Evolutionary conservation across 2,888 invertebrate species (phyloP), one percentile per base, ranked within the genome.

Genomic region (Callimorpha dominula): DNA sequence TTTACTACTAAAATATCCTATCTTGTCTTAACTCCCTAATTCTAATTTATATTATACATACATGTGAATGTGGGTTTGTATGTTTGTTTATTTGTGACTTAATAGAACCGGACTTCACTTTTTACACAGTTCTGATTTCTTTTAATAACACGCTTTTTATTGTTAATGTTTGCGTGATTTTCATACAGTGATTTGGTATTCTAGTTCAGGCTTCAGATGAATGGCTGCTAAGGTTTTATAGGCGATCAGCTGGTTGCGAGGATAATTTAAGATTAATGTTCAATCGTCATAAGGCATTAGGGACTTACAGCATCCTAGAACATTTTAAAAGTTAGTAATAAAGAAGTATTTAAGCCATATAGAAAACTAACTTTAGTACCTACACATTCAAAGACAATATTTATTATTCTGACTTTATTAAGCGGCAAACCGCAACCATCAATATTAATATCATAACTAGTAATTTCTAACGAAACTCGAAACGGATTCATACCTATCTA

Each of bases 161-260:
- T 5, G n/a, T 7, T 3, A 54, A 54, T 54, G n/a, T 54, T n/a
- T 4, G 11, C 31, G 12, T 14, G 20, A 31, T 60, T 54, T 65
- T 57, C 50, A 43, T 49, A 42, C n/a, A 67, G 70, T 54, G 42
- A 74, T 81, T 81, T 75, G 20, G 73, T 75, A 80, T 77, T 78
- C 77, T 66, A 77, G 77, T 79, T 81, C 63, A 72, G 63, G 17
- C 66, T 50, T 14, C 42, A 75, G 63, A 78, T 73, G 71, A 81
- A 76, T 74, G 71, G 70, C 74, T 72, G 68, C 78, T 81, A 83
- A 79, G 76, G 80, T 84, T 85, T 85, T 80, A 83, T 78, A 71
- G 81, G 73, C 72, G 76, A 78, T 78, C 68, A 65, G 43, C 15
- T 17, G 71, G 62, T 65, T 67, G 74, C 50, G 75, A 31, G 14